Conservation (phyloP, 2,113 vertebrate genomes). For the Melanotaenia duboulayi region DNA sequence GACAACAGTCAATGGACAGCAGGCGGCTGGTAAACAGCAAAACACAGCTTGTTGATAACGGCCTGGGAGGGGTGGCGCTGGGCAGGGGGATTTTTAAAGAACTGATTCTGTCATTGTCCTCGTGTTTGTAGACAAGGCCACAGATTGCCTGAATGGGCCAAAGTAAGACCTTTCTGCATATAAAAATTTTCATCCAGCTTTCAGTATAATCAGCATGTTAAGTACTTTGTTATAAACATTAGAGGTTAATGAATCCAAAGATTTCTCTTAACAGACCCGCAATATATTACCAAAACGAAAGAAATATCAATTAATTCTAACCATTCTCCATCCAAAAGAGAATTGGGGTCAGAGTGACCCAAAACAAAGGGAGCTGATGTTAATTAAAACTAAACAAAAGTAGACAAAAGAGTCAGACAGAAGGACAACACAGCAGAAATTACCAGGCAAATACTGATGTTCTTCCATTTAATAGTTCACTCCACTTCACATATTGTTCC, state of each 20-base stretch:
- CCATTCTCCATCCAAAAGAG: not conserved
- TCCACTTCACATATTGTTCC: too few relatives aligned
- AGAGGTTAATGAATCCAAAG: not conserved
- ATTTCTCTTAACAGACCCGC: not conserved
- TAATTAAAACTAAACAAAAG: not conserved
- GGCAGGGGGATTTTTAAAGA: slow-evolving; percentile 6
- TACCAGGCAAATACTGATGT: not conserved
- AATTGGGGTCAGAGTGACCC: not conserved
- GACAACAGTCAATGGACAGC: slow-evolving; percentile 45
- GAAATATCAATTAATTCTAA: not conserved
- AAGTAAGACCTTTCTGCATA: not conserved
- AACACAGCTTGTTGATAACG: slow-evolving; percentile 24
- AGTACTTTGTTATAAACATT: not conserved
- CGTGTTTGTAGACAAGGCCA: not conserved
- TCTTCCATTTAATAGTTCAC: too few relatives aligned
- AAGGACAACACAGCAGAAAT: not conserved
- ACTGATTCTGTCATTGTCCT: not conserved
- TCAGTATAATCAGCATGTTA: not conserved
- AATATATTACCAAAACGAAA: not conserved
- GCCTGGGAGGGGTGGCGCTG: not conserved
- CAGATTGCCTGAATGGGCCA: not conserved
- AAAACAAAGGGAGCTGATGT: not conserved
- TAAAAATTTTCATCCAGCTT: not conserved
- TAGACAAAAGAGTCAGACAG: not conserved
- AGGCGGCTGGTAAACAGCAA: slow-evolving; percentile 34